A percentile compares a stretch with the other conserved stretches of the same genome.
Conservation (phyloP, 2,113 vertebrate species). For the Varanus komodoensis region DNA sequence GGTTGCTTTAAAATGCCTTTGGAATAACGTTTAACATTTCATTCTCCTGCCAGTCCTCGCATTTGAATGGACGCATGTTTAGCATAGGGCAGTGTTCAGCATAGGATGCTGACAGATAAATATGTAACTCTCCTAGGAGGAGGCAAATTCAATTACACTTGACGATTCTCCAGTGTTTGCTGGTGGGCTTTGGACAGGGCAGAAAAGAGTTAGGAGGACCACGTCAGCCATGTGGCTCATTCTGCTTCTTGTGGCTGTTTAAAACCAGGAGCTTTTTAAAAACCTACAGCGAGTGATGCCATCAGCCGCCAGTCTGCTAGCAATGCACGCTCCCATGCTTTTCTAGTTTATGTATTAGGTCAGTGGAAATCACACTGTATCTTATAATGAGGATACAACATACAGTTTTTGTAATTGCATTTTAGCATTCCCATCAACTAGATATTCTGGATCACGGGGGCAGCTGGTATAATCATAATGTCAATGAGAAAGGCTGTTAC, state of each 20-base stretch:
- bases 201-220: neutral
- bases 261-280: constrained; percentile 63
- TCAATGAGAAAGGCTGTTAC: constrained; percentile 86
- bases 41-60: constrained; percentile 44
- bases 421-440: constrained; percentile 83
- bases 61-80: constrained; percentile 7
- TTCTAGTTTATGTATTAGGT: constrained; percentile 73
- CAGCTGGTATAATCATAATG: constrained; percentile 83
- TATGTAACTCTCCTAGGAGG: constrained; percentile 45
- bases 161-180: constrained; percentile 44
- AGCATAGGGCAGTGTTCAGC: constrained; percentile 17
- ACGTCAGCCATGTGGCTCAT: constrained; percentile 14
- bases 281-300: constrained; percentile 30
- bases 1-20: constrained; percentile 68
- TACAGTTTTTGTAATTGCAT: constrained; percentile 67
- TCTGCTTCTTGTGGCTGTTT: constrained; percentile 53
- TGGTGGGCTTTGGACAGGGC: neutral
- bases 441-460: constrained; percentile 82
- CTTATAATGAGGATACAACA: constrained; percentile 80
- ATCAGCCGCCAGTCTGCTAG: constrained; percentile 46
- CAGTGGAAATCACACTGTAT: constrained; percentile 80
- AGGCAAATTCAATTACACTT: constrained; percentile 63
- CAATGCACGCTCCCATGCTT: constrained; percentile 60
- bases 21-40: constrained; percentile 70
- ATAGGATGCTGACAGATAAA: constrained; percentile 41